A percentile compares a stretch with the other conserved stretches of the same genome.
These are phyloP conservation scores for Serripes groenlandicus DNA, from an alignment of 2,888 invertebrate species.

Conservation along the genomic window DNA sequence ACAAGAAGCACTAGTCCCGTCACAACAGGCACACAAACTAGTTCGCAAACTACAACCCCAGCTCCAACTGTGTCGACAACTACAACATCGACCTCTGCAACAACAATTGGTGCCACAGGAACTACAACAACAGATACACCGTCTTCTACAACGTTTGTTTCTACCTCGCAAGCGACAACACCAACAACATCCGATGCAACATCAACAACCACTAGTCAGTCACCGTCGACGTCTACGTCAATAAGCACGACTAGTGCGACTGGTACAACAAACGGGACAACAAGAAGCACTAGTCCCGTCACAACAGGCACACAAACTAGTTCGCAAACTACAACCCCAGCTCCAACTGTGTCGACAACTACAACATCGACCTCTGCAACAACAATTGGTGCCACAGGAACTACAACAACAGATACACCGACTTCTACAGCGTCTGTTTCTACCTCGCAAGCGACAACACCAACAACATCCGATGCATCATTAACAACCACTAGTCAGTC, in stretches of 20 bases:
- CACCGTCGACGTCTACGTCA: not conserved
- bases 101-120: no score
- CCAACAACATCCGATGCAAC: not conserved
- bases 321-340: slow-evolving; percentile 6
- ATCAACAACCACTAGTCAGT: not conserved
- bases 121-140: not conserved
- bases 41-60: not conserved
- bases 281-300: not conserved
- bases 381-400: no score
- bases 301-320: slow-evolving; percentile 13
- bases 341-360: not conserved
- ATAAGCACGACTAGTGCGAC: not conserved
- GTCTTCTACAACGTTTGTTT: not conserved
- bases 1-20: not conserved
- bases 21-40: not conserved
- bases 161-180: not conserved
- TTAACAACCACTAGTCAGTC: no score
- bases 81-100: no score
- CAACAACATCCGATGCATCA: no score
- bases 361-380: no score
- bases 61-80: not conserved
- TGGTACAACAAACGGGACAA: not conserved
- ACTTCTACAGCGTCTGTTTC: no score
- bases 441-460: no score
- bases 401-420: no score